These are phyloP conservation scores for Crepidodera aurea DNA, from an alignment of 2,888 invertebrate species.

Conservation along the genomic window DNA sequence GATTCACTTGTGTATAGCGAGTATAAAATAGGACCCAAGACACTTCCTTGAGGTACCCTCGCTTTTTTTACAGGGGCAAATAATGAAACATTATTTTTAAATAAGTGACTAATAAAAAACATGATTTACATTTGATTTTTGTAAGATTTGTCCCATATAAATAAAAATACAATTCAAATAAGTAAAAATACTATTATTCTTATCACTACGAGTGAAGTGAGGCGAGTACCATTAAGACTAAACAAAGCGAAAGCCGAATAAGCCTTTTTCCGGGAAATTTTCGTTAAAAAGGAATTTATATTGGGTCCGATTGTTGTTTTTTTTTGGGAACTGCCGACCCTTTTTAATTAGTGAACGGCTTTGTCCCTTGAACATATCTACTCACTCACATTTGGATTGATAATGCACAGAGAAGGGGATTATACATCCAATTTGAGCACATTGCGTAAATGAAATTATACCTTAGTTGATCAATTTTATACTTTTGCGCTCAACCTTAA, in stretches of 20 bases:
- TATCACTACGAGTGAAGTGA: too few relatives aligned
- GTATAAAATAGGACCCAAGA: too few relatives aligned
- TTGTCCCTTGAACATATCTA: neutral
- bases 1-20: too few relatives aligned
- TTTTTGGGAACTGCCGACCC: neutral
- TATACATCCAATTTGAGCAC: neutral
- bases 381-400: neutral
- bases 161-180: too few relatives aligned
- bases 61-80: too few relatives aligned
- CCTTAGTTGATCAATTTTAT: neutral
- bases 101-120: too few relatives aligned
- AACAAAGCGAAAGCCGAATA: neutral
- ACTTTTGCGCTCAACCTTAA: too few relatives aligned
- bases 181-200: too few relatives aligned
- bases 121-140: too few relatives aligned
- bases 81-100: too few relatives aligned
- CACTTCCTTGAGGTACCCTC: too few relatives aligned
- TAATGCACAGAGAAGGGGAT: neutral
- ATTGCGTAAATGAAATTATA: neutral
- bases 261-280: constrained; percentile 2
- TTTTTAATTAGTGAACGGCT: constrained; percentile 17
- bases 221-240: neutral
- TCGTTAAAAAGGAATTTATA: constrained; percentile 17
- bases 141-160: too few relatives aligned
- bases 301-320: constrained; percentile 16